Evolutionary conservation across 2,888 invertebrate genomes (phyloP), one percentile per base, ranked within the genome.

Genomic region (Choreutis nemorana): DNA sequence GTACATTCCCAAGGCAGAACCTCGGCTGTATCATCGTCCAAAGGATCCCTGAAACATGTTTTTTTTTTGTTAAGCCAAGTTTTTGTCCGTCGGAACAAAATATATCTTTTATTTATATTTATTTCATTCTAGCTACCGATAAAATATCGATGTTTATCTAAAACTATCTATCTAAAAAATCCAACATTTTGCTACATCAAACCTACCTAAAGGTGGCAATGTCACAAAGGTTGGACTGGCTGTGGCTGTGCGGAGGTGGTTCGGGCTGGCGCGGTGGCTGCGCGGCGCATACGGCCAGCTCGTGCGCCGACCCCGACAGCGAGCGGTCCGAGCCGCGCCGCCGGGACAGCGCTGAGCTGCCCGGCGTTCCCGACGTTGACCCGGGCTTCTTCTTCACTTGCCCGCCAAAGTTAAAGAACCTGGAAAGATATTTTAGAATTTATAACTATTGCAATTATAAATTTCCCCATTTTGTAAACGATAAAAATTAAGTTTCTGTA

Each of bases 341-440:
- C 42, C 89, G 82, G 2, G 82, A 50, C 38, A 87, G 62, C 4
- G 56, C 55, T 13, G 45, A 43, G 40, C 49, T 64, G 34, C 55
- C 60, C 16, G 41, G 35, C 2, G 41, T 36, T 3, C 42, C 55
- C 26, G 38, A 85, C 65, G 52, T 79, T 44, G 44, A 81, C 53
- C 49, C 84, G 71, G 53, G 89, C 68, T 94, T 94, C 71, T 93
- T 93, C 65, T 92, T 94, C 32, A 90, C 89, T 48, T 89, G 91
- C 13, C 89, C 90, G 15, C 90, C 91, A 63, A 96, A 96, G 48
- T 87, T 89, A 70, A 96, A 95, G 77, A 96, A 95, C 52, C 92
- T 92, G 52, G 2, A 45, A 26, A 7, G 11, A 11, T 42, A 0
- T 23, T 18, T 23, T 13, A n/a, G 8, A 4, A 11, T 23, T 3